These are phyloP conservation scores for Tympanuchus pallidicinctus DNA, from an alignment of 2,113 vertebrate genomes.

Conservation along the genomic window DNA sequence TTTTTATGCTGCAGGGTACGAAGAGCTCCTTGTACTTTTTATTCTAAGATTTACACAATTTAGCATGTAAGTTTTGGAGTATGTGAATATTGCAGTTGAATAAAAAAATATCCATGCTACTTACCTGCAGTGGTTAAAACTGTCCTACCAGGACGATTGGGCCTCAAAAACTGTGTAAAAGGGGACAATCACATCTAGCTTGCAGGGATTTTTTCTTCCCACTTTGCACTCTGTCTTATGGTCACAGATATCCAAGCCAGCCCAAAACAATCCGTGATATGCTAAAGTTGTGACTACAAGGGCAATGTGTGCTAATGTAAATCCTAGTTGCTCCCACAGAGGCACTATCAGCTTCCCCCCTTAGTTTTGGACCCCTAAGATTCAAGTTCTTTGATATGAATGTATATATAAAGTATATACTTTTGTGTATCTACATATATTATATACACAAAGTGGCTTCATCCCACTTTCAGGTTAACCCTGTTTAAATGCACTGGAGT, in stretches of 20 bases:
- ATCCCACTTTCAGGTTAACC: neutral
- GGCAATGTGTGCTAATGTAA: neutral
- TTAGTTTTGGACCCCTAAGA: neutral
- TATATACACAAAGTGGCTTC: neutral
- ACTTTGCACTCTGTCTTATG: neutral
- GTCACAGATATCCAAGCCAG: neutral
- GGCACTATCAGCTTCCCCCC: neutral
- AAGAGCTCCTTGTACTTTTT: neutral
- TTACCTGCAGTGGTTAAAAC: neutral
- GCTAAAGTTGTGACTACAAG: neutral
- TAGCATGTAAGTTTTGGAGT: neutral
- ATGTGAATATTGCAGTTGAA: neutral
- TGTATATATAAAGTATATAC: neutral
- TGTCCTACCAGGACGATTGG: neutral
- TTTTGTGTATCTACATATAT: neutral
- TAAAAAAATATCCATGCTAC: neutral
- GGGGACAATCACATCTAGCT: neutral
- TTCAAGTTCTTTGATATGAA: neutral
- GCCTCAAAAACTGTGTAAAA: neutral
- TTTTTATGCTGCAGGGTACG: neutral
- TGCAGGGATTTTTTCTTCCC: neutral
- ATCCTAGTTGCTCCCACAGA: neutral
- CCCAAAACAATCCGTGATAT: fast-evolving
- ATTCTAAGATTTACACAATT: neutral
- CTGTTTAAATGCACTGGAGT: neutral